These are phyloP conservation scores for Spatulosminthurus flaviceps DNA, from an alignment of 2,888 invertebrate genomes.

Conservation along the genomic window DNA sequence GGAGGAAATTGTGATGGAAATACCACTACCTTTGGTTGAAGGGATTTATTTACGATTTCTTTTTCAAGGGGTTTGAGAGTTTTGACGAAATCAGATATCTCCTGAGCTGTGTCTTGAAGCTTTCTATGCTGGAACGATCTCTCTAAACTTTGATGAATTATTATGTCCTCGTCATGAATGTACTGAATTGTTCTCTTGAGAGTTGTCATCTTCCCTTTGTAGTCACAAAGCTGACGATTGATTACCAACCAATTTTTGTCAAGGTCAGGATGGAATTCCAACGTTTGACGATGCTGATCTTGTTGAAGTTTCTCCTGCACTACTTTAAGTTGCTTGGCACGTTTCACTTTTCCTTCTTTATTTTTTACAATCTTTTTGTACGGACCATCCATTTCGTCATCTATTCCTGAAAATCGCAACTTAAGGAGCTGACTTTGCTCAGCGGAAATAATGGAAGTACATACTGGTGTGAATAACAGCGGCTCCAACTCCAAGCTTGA, in stretches of 20 bases:
- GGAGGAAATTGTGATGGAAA: background rate
- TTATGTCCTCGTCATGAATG: conserved; percentile 10
- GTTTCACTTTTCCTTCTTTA: background rate
- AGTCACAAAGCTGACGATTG: background rate
- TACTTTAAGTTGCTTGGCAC: background rate
- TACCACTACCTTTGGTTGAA: background rate
- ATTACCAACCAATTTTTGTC: conserved; percentile 28
- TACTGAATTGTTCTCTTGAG: conserved; percentile 19
- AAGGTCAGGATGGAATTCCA: conserved; percentile 18
- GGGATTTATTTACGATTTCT: background rate
- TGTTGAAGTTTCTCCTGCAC: conserved; percentile 24
- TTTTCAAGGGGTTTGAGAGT: background rate
- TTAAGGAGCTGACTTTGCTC: background rate
- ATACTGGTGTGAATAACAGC: conserved; percentile 2
- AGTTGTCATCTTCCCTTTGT: background rate
- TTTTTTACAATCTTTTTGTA: too few relatives aligned
- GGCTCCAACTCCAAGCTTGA: background rate
- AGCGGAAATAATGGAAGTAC: background rate
- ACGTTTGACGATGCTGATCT: background rate
- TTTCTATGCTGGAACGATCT: conserved; percentile 12
- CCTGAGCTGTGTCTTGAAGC: conserved; percentile 14
- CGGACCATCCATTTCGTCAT: background rate
- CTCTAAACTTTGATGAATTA: conserved; percentile 33
- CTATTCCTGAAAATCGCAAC: background rate
- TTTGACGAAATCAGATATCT: conserved; percentile 24